These are phyloP conservation scores for Hirtodrosophila trivittata DNA, from an alignment of 2,888 invertebrate species.

Conservation along the genomic window DNA sequence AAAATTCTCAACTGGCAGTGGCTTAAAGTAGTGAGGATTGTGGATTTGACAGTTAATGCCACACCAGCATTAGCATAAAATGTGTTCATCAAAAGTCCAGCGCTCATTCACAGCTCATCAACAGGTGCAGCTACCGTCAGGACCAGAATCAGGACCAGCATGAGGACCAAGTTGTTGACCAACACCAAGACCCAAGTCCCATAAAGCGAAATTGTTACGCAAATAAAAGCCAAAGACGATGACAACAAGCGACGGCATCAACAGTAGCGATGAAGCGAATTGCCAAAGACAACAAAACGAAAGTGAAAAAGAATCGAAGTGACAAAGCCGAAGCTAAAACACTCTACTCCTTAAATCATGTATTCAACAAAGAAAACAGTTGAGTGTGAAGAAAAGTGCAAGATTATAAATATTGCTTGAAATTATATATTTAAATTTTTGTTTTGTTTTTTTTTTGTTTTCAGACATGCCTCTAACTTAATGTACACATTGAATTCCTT, in stretches of 20 bases:
- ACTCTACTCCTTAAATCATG: no score
- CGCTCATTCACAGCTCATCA: conserved; percentile 60
- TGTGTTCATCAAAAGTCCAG: conserved; percentile 37
- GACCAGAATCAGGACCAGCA: background rate
- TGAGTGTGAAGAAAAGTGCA: no score
- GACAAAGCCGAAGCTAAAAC: conserved; percentile 1
- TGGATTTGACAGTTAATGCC: conserved; percentile 46
- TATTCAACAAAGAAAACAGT: no score
- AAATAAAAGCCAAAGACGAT: conserved; percentile 55
- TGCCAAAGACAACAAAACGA: conserved; percentile 56
- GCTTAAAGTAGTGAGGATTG: conserved; percentile 39
- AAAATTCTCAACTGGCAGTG: conserved; percentile 52
- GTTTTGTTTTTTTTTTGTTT: no score
- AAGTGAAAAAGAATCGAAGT: conserved; percentile 16
- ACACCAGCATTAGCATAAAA: conserved; percentile 60
- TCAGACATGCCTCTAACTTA: no score
- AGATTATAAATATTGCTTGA: no score
- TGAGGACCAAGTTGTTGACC: conserved; percentile 41
- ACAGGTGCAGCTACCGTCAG: conserved; percentile 53
- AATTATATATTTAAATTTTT: no score
- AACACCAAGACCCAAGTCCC: conserved; percentile 28
- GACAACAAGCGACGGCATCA: conserved; percentile 43
- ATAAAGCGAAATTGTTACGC: conserved; percentile 60
- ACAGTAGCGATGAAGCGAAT: conserved; percentile 51
- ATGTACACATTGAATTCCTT: no score